phyloP scores from a whole-genome alignment of 2,113 vertebrate species.

The Limanda limanda region DNA sequence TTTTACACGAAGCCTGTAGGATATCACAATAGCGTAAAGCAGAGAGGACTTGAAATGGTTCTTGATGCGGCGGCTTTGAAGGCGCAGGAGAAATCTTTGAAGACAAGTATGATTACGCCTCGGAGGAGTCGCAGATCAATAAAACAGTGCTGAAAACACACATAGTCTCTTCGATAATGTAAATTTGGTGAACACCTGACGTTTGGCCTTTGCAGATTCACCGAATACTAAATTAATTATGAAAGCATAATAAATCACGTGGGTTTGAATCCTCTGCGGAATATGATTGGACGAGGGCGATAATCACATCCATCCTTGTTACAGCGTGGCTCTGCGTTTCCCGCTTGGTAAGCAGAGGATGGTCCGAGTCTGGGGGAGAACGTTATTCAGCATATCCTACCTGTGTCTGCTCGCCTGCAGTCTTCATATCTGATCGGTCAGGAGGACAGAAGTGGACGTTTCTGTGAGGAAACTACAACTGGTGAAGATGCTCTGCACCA shows the following conservation, averaged over 20 bases:
- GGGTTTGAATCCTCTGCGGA: slow-evolving; percentile 8
- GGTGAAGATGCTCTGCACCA: no score
- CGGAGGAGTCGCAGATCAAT: neutral
- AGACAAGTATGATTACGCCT: neutral
- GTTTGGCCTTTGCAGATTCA: neutral
- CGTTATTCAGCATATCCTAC: slow-evolving; percentile 32
- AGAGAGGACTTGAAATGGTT: slow-evolving; percentile 22
- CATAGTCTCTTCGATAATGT: neutral
- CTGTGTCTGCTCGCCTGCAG: slow-evolving; percentile 9
- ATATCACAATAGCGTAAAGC: neutral
- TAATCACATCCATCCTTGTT: slow-evolving; percentile 24
- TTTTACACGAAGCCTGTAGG: neutral
- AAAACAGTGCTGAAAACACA: neutral
- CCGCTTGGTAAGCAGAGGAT: slow-evolving; percentile 5
- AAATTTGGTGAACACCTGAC: neutral
- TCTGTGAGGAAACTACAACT: no score
- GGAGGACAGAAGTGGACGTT: slow-evolving; percentile 7
- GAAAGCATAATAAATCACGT: neutral
- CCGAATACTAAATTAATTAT: neutral
- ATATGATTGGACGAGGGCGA: slow-evolving; percentile 5
- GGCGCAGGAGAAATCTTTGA: neutral
- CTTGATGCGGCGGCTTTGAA: slow-evolving; percentile 4
- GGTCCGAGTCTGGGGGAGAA: slow-evolving; percentile 10
- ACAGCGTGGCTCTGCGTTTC: slow-evolving; percentile 21
- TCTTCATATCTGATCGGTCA: slow-evolving; percentile 5